Base-by-base conservation (phyloP, 2,888 invertebrate species). In the Agrypnus murinus region DNA sequence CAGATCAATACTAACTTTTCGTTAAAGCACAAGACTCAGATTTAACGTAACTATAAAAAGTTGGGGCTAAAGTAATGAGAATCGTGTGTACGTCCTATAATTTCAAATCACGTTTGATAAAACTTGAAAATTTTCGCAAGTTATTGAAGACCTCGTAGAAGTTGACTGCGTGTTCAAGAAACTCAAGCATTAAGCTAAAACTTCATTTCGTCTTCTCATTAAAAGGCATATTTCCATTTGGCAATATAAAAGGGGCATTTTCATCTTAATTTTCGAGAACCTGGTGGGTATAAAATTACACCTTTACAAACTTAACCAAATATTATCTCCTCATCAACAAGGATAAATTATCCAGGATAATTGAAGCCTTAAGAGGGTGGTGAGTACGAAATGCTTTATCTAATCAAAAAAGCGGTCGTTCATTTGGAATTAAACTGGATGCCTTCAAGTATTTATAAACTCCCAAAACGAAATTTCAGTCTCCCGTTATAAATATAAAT, bases 401-500 rank as follows among this genome's bases (percentile, higher is more conserved):
- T 71, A 73, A 71, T 73, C 73, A 70, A 71, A 71, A 71, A 64
- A 70, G 71, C 59, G 60, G 65, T 57, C 64, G 72, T 72, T 69
- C 75, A 74, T 75, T 75, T 75, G 75, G 75, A 74, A 77, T 75
- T 75, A 74, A 77, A 77, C 73, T 74, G 74, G 74, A 77, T 75
- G 68, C 75, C 69, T 74, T 75, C 74, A 71, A 71, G 77, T 74
- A 77, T 77, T 77, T 77, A 77, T 73, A 70, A 73, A 71, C 74
- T 71, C 69, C 72, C 72, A 71, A 74, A 71, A 72, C 65, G 68
- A 72, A 71, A 67, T 72, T 69, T 45, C 70, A 67, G 69, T 50
- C 71, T 67, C 67, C 69, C 70, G 79, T 78, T 78, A 78, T 78
- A 78, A 77, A 79, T 79, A 79, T 79, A 79, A 79, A 78, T 79